Conservation (phyloP, 2,797 vertebrate species). For the Tympanoctomys barrerae region DNA sequence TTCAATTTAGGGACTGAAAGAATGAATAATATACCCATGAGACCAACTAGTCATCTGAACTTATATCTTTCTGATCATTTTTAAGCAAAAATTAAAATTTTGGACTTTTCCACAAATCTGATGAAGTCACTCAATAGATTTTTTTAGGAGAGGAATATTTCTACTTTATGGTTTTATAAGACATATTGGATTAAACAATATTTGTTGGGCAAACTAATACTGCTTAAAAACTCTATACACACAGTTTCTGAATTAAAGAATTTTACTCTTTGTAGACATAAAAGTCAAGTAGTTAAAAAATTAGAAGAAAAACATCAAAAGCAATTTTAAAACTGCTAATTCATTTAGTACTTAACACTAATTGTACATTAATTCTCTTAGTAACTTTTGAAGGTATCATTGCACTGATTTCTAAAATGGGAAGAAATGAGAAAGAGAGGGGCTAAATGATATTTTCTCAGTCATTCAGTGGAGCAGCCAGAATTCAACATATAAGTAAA, state of each 20-base stretch:
- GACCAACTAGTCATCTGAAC: background rate
- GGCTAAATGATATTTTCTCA: background rate
- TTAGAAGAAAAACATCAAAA: conserved; percentile 2
- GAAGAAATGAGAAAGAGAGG: background rate
- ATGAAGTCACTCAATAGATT: background rate
- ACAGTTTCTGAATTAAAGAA: background rate
- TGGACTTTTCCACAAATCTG: background rate
- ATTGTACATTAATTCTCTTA: background rate
- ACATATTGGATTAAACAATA: conserved; percentile 1
- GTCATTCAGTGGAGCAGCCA: background rate
- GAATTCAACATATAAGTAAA: background rate
- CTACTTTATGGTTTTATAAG: background rate
- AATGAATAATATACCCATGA: too few species aligned
- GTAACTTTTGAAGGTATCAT: background rate
- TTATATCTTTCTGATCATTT: background rate
- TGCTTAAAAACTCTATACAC: background rate
- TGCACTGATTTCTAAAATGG: conserved; percentile 1
- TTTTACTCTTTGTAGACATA: background rate
- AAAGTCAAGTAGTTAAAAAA: background rate
- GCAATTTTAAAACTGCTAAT: background rate
- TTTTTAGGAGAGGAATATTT: conserved; percentile 41
- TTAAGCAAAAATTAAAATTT: conserved; percentile 16
- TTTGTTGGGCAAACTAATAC: background rate
- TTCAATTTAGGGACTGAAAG: background rate
- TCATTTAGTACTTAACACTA: conserved; percentile 6